Base-by-base conservation (phyloP, 1,140 invertebrate genomes). In the Homarus americanus region DNA sequence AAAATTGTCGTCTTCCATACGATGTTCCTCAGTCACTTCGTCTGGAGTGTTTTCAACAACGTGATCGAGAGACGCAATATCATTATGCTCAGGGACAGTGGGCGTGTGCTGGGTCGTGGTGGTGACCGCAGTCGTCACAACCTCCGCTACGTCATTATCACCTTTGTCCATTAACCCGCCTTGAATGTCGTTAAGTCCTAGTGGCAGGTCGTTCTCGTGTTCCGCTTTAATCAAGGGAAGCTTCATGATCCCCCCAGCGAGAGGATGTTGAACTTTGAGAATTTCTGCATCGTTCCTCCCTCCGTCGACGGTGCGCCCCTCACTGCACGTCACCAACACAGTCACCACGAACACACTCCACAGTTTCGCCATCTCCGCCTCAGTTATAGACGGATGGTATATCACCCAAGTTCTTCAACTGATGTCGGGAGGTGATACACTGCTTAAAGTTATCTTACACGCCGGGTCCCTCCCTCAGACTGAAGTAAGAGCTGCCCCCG, bases 101-200 rank as follows among this genome's bases (percentile, higher is more conserved):
- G 28, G 40, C 1, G 69, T 15, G 3, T 40, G 17, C 17, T n/a
- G 28, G 9, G 69, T 82, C 10, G 58, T 73, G 28, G 58, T 1
- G 12, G 34, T 3, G n/a, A 49, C 28, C 0, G 1, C 20, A 17
- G 1, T 24, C n/a, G 44, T 24, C n/a, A 5, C 69, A 2, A 12
- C 72, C 1, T 58, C 49, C 5, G n/a, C n/a, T 0, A n/a, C 12
- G 10, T 40, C 78, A 5, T 53, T 63, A 28, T 36, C 73, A 1
- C 38, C 75, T 79, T 91, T 91, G 5, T 85, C 89, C 41, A 69
- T 69, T 0, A 78, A 28, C 7, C 73, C 73, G 3, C 72, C 66
- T 15, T 79, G 89, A 38, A 91, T 91, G 38, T 85, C 89, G 24
- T 91, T 91, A 15, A 91, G 82, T n/a, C 75, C 53, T 20, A 49